Base-by-base conservation (phyloP, 1,140 invertebrate species). In the Bicyclus anynana region DNA sequence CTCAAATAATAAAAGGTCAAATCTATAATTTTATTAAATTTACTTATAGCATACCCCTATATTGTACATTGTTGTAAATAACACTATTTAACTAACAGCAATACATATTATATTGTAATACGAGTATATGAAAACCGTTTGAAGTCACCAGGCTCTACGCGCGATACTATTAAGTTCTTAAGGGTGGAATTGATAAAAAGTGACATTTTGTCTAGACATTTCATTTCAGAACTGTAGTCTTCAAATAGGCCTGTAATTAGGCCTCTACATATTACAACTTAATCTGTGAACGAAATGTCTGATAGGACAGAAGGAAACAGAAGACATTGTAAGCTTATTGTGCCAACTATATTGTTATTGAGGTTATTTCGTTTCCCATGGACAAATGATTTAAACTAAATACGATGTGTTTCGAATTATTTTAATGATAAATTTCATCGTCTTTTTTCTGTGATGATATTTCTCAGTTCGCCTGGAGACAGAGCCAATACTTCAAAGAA, bases 401-500 rank as follows among this genome's bases (percentile, higher is more conserved):
- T 67, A 53, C 53, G 47, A 69, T 72, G 54, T 74, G 59, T 67
- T 56, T 66, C 59, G 46, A 63, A 67, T 66, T 78, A 62, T 80
- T 74, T 82, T 84, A 86, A 84, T 80, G 67, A 80, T 77, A 61
- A 77, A 69, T 82, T 81, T 85, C 73, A 70, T 76, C 74, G 75
- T 82, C 69, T 78, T 84, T 85, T 79, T 90, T 81, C 87, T 80
- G 82, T 91, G 87, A 87, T 89, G 84, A 81, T 89, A 85, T 84
- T 87, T 90, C 85, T 91, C 83, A 95, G 94, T 95, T 95, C 93
- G 94, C 94, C 92, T 97, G 95, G 95, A 95, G 95, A 92, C 94
- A 95, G 94, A 96, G 95, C 93, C 92, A 94, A 91, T 94, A 96
- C 94, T 97, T 97, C 95, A 95, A 93, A 93, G 94, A 97, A 93